Evolutionary conservation across 2,888 invertebrate genomes (phyloP).

Genomic region (Cantharis flavilabris): DNA sequence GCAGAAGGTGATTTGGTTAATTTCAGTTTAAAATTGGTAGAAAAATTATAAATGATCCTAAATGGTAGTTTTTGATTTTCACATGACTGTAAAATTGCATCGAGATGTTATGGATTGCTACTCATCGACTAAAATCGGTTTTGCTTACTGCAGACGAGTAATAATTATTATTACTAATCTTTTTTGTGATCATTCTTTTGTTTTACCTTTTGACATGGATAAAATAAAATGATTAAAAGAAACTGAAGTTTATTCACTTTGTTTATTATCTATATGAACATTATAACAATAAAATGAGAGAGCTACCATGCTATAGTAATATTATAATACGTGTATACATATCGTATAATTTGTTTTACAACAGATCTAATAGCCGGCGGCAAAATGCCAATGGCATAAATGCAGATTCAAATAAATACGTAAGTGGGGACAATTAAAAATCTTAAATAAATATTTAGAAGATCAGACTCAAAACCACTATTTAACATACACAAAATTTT

Average conservation of each 20-base stretch:
- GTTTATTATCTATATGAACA: slow-evolving; percentile 57
- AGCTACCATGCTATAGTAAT: slow-evolving; percentile 52
- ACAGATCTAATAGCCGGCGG: slow-evolving; percentile 48
- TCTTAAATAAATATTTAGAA: slow-evolving; percentile 50
- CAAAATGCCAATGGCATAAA: slow-evolving; percentile 31
- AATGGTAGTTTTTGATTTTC: neutral
- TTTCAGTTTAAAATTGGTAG: neutral
- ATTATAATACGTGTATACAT: slow-evolving; percentile 52
- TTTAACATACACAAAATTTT: slow-evolving; percentile 43
- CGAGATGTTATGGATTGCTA: neutral
- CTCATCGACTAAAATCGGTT: neutral
- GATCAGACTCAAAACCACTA: slow-evolving; percentile 52
- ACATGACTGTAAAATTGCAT: neutral
- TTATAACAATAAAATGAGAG: slow-evolving; percentile 57
- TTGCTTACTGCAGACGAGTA: no score
- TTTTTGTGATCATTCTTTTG: no score
- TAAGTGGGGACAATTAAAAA: slow-evolving; percentile 46
- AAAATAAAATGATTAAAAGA: neutral
- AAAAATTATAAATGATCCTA: neutral
- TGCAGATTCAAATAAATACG: slow-evolving; percentile 43
- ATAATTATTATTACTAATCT: no score
- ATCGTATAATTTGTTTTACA: slow-evolving; percentile 47
- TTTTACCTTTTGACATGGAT: no score
- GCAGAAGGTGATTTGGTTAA: neutral
- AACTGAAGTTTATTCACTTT: slow-evolving; percentile 41